Percentiles rank a stretch among this genome's conserved stretches.
These are phyloP conservation scores for Acrobeloides nanus DNA, from an alignment of 2,888 invertebrate species.

Conservation along the genomic window DNA sequence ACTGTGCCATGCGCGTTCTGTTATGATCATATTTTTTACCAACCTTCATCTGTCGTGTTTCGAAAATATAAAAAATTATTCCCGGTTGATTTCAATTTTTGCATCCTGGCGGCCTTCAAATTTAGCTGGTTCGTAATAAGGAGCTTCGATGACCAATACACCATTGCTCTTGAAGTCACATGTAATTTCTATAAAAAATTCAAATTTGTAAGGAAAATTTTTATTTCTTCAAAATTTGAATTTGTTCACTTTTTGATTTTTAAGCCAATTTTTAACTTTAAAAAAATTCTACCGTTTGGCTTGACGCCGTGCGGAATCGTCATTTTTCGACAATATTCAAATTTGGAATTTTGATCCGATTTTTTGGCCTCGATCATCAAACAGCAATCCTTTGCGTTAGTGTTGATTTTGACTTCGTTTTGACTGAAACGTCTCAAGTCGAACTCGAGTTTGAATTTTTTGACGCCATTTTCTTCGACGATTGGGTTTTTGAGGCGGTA, in stretches of 20 bases:
- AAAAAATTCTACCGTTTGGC: slow-evolving; percentile 10
- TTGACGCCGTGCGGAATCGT: slow-evolving; percentile 15
- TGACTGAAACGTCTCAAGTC: slow-evolving; percentile 33
- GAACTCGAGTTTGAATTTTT: slow-evolving; percentile 33
- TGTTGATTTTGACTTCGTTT: slow-evolving; percentile 20
- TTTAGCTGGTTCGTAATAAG: slow-evolving; percentile 22
- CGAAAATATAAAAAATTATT: too few relatives aligned
- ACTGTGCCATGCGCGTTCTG: too few relatives aligned
- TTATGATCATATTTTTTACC: too few relatives aligned
- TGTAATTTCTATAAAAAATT: slow-evolving; percentile 20
- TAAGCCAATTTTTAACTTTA: too few relatives aligned
- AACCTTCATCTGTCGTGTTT: too few relatives aligned
- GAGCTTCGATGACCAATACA: slow-evolving; percentile 18
- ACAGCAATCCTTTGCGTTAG: slow-evolving; percentile 12
- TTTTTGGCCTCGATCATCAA: slow-evolving; percentile 10
- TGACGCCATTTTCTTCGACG: slow-evolving; percentile 31
- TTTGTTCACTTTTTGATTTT: too few relatives aligned
- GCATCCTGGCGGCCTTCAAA: slow-evolving; percentile 13
- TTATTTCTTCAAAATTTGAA: too few relatives aligned
- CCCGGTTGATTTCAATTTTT: slow-evolving; percentile 12
- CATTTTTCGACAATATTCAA: slow-evolving; percentile 14
- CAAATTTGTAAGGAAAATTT: too few relatives aligned
- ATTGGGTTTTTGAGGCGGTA: slow-evolving; percentile 27
- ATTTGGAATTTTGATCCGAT: slow-evolving; percentile 14
- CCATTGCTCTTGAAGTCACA: slow-evolving; percentile 25